Conservation (phyloP, 2,113 vertebrate species). For the Struthio camelus region DNA sequence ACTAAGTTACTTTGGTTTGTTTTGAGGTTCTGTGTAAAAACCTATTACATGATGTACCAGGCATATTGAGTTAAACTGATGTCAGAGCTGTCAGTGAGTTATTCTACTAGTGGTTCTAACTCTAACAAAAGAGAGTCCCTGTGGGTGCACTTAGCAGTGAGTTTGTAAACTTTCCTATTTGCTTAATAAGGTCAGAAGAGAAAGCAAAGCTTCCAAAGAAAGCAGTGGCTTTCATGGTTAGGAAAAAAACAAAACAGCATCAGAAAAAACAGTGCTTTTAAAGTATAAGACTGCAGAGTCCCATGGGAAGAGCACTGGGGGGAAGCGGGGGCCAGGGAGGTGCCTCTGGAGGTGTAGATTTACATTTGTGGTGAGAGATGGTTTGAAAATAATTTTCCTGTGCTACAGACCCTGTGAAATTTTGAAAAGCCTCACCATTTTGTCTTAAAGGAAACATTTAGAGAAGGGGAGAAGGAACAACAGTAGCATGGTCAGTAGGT, state of each 20-base stretch:
- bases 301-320: fast-evolving
- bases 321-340: background rate
- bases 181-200: background rate
- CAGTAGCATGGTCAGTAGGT: background rate
- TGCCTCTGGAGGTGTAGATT: background rate
- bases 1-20: background rate
- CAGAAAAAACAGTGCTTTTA: background rate
- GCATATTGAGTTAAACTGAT: background rate
- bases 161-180: background rate
- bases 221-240: background rate
- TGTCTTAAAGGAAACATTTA: fast-evolving
- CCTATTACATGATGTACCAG: fast-evolving
- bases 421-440: background rate
- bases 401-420: background rate
- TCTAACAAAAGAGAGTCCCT: background rate
- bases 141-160: fast-evolving
- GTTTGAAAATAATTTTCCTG: background rate
- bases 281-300: background rate
- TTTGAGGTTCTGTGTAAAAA: background rate
- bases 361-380: background rate
- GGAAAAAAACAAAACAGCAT: background rate
- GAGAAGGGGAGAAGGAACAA: background rate
- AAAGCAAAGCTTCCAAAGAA: background rate
- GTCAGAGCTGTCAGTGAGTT: background rate
- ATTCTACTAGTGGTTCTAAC: background rate